A percentile compares a stretch with the other conserved stretches of the same genome.
Conservation (phyloP, 2,113 vertebrate genomes). For the Tragelaphus strepsiceros region DNA sequence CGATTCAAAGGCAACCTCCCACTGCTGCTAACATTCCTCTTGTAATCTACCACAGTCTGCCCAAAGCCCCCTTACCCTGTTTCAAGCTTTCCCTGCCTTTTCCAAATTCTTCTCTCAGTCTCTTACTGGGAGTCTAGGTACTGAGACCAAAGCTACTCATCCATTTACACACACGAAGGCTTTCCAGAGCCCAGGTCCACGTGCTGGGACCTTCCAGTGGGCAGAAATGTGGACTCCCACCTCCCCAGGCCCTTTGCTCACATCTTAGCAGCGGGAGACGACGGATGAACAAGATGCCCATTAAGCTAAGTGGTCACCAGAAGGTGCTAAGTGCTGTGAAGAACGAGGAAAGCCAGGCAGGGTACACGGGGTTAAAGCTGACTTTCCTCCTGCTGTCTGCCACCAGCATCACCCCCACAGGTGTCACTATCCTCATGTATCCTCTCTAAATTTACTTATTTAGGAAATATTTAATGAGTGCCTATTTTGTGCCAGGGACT, state of each 20-base stretch:
- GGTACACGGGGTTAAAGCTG: neutral
- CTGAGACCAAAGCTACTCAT: neutral
- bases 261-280: neutral
- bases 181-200: neutral
- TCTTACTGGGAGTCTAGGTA: neutral
- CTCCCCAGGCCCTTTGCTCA: neutral
- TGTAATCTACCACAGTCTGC: neutral
- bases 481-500: neutral
- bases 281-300: accelerated
- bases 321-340: neutral
- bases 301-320: accelerated
- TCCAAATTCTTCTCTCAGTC: neutral
- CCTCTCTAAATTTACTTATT: neutral
- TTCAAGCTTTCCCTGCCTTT: neutral
- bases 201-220: neutral
- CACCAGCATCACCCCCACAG: accelerated
- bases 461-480: neutral
- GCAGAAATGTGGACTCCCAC: neutral
- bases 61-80: neutral
- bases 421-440: neutral
- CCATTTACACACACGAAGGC: neutral
- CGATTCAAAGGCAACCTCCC: neutral
- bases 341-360: neutral
- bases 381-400: no score
- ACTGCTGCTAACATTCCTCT: neutral